These are phyloP conservation scores for Toxonevra muliebris DNA, from an alignment of 2,888 invertebrate genomes.

Conservation along the genomic window DNA sequence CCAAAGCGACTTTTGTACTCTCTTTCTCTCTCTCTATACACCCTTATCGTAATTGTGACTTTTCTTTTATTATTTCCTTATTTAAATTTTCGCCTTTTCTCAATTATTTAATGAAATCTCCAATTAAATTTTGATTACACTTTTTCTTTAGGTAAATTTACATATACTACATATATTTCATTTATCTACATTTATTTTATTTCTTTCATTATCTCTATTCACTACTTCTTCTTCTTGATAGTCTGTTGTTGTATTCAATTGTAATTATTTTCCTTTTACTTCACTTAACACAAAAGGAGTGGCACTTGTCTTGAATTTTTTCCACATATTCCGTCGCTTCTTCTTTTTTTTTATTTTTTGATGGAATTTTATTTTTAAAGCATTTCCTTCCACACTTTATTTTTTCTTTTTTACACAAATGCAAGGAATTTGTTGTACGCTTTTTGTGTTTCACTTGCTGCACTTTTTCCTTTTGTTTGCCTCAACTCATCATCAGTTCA, in stretches of 20 bases:
- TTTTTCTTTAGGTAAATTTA: slow-evolving; percentile 9
- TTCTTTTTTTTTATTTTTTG: slow-evolving; percentile 3
- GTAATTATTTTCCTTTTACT: slow-evolving; percentile 29
- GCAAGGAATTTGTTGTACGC: slow-evolving; percentile 16
- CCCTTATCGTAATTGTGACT: slow-evolving; percentile 14
- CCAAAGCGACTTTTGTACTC: slow-evolving; percentile 31
- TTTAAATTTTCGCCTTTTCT: slow-evolving; percentile 13
- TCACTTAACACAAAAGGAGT: slow-evolving; percentile 42
- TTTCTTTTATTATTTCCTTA: slow-evolving; percentile 10
- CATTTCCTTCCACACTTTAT: slow-evolving; percentile 1
- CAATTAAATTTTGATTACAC: slow-evolving; percentile 24
- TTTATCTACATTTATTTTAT: slow-evolving; percentile 27
- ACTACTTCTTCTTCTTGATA: slow-evolving; percentile 27
- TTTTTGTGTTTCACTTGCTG: neutral
- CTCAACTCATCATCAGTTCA: no score
- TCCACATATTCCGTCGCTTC: slow-evolving; percentile 19
- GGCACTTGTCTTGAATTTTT: slow-evolving; percentile 39
- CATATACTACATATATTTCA: slow-evolving; percentile 22
- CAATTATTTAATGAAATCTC: slow-evolving; percentile 16
- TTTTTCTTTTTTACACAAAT: slow-evolving; percentile 10
- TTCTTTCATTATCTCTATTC: slow-evolving; percentile 20
- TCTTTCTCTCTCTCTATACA: slow-evolving; percentile 25
- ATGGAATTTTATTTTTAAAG: slow-evolving; percentile 13
- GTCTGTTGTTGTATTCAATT: slow-evolving; percentile 34
- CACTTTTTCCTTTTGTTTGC: no score